phyloP scores from a whole-genome alignment of 2,888 invertebrate genomes.

The Apamea monoglypha region DNA sequence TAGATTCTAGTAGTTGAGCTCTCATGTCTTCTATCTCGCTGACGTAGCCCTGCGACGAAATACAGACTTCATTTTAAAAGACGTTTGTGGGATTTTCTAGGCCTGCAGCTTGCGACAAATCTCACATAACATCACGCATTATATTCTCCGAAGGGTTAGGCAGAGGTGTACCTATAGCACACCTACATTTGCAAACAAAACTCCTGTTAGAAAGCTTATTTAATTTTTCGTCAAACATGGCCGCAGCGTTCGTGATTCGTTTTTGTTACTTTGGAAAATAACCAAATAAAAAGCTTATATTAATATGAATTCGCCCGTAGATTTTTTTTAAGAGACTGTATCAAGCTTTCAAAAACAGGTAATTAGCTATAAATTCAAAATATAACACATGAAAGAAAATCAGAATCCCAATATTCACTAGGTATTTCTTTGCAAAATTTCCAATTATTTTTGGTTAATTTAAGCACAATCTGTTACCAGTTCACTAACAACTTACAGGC shows the following conservation, averaged over 20 bases:
- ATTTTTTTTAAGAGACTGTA: background rate
- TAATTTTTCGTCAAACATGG: background rate
- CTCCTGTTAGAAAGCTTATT: background rate
- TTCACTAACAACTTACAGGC: background rate
- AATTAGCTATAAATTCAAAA: background rate
- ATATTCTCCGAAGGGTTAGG: background rate
- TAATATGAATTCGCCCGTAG: background rate
- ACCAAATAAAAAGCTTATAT: background rate
- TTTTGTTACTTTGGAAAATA: background rate
- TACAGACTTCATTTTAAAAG: background rate
- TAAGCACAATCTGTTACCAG: background rate
- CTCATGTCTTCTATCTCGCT: slow-evolving; percentile 97
- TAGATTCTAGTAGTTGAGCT: slow-evolving; percentile 96
- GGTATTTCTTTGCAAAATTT: background rate
- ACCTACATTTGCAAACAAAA: background rate
- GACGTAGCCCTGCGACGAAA: slow-evolving; percentile 92
- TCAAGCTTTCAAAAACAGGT: background rate
- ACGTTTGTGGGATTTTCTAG: background rate
- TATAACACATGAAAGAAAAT: background rate
- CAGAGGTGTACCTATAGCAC: background rate
- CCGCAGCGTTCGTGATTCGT: background rate
- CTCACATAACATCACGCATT: background rate
- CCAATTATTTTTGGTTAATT: background rate
- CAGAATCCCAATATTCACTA: background rate
- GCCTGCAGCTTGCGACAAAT: background rate